Percentiles rank a stretch among this genome's conserved stretches.
Conservation (phyloP, 2,113 vertebrate species). For the Thinocorus orbignyianus region DNA sequence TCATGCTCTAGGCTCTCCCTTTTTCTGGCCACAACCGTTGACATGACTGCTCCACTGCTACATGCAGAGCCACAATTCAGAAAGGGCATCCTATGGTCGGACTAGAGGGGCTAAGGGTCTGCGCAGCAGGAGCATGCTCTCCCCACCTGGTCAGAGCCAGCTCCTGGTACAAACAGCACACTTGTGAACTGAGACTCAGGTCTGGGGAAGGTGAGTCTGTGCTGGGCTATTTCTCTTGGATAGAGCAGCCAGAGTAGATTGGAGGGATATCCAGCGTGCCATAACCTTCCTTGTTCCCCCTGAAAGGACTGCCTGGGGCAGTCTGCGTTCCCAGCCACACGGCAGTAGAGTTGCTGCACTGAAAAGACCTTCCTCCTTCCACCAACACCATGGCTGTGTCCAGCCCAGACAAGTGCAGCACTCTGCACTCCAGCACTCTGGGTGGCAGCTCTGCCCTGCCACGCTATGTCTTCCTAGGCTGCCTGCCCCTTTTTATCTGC, state of each 20-base stretch:
- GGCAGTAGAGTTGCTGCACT: background rate
- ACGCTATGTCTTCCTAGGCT: background rate
- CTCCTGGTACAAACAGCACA: background rate
- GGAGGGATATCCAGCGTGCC: background rate
- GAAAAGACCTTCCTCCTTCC: background rate
- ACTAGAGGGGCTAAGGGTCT: background rate
- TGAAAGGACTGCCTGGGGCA: background rate
- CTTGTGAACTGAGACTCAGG: background rate
- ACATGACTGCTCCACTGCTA: background rate
- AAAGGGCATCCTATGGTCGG: background rate
- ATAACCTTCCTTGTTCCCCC: background rate
- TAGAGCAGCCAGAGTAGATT: background rate
- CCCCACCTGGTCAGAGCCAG: background rate
- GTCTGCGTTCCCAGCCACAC: background rate
- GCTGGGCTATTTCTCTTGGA: background rate
- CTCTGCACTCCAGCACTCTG: background rate
- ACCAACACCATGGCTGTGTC: background rate
- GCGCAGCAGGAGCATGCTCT: background rate
- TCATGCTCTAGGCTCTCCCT: background rate
- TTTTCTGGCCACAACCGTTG: background rate
- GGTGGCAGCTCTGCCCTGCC: background rate
- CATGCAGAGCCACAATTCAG: background rate
- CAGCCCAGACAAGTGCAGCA: background rate
- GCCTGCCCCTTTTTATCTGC: background rate
- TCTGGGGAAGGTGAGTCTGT: background rate